phyloP scores from a whole-genome alignment of 2,888 invertebrate species.

The Spilarctia lutea region DNA sequence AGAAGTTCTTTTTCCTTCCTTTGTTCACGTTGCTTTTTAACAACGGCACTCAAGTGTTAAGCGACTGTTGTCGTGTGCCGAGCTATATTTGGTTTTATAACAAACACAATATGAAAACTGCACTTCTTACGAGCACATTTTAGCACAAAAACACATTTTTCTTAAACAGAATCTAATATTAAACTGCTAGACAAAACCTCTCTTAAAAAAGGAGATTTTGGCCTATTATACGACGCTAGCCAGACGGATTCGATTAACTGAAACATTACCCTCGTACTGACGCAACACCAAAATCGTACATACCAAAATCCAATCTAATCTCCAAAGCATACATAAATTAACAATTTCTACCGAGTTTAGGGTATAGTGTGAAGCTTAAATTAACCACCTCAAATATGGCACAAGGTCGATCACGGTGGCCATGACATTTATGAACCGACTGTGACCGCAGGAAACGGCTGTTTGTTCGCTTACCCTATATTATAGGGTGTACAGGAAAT shows the following conservation, averaged over 20 bases:
- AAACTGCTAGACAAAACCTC: too few relatives aligned
- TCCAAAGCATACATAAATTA: constrained; percentile 19
- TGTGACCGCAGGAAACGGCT: constrained; percentile 42
- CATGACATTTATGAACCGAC: constrained; percentile 49
- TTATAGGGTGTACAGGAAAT: constrained; percentile 26
- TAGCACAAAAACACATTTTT: neutral
- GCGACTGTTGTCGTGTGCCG: constrained; percentile 1
- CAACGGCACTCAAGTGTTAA: constrained; percentile 36
- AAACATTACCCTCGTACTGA: too few relatives aligned
- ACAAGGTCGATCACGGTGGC: constrained; percentile 39
- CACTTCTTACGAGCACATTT: neutral
- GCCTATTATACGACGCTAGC: too few relatives aligned
- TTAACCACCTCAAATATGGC: constrained; percentile 26
- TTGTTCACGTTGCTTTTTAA: constrained; percentile 18
- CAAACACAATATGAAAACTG: neutral
- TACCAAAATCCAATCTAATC: constrained; percentile 7
- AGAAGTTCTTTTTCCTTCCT: constrained; percentile 9
- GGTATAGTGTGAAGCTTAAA: constrained; percentile 22
- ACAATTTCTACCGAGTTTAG: constrained; percentile 12
- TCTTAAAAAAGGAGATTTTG: too few relatives aligned
- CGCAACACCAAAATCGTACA: too few relatives aligned
- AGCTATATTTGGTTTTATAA: constrained; percentile 8
- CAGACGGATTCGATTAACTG: too few relatives aligned
- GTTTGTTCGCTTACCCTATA: constrained; percentile 40
- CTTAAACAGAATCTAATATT: neutral